Base-by-base conservation (phyloP, 2,113 vertebrate species). In the Lagopus leucura region DNA sequence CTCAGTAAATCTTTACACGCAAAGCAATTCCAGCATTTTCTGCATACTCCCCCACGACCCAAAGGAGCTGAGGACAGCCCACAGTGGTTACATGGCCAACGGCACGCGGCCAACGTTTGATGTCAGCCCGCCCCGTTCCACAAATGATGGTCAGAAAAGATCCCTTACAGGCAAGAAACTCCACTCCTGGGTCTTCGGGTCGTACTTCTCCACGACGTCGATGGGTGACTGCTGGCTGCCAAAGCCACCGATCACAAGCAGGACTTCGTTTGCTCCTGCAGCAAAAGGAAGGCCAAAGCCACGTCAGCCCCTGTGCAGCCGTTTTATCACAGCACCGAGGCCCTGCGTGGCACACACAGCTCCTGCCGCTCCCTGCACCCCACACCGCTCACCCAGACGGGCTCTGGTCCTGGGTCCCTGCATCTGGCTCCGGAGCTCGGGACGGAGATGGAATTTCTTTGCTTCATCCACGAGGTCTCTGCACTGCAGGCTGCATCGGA, bases 221-320 rank as follows among this genome's bases (percentile, higher is more conserved):
- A 99, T 99, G 24, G 99, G 99, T 19, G 99, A 99, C 80, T 99
- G 99, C 83, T 99, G 99, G 96, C 99, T 99, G 90, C 99, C 99
- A 17, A 99, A 99, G 74, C 99, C 99, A 1, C 99, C 99, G 3
- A 99, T 99, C 72, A 99, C 99, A 73, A 99, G 97, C 78, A 99
- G 97, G 43, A 99, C 99, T 93, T 99, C 99, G 90, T 99, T 99
- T 89, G 99, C 99, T 96, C 99, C 99, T 99, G 86, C 83, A 94
- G 95, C 48, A 96, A 61, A 96, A 87, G 71, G 77, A 75, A 94
- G 69, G 95, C 54, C 58, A 83, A 30, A 80, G 52, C 45, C 50
- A 83, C 16, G 82, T 95, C 71, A 95, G 22, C 25, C 40, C 40
- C 47, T 7, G 48, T 24, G 48, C 48, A 88, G 64, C 48, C 52